Percentiles rank a stretch among this genome's conserved stretches.
Evolutionary conservation across 2,797 vertebrate genomes (phyloP).

Genomic region (Syncerus caffer): DNA sequence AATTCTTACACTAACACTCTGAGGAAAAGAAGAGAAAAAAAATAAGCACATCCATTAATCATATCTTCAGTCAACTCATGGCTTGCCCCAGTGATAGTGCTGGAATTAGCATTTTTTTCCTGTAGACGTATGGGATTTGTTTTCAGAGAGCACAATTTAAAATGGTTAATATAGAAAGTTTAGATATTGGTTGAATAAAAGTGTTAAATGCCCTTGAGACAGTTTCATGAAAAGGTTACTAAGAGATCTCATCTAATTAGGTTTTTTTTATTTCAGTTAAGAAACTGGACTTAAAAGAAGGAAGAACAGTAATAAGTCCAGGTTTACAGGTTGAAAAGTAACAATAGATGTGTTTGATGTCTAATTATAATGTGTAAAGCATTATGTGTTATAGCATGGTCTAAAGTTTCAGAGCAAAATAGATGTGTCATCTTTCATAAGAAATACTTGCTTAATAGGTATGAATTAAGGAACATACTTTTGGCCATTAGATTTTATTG

Average conservation of each 20-base stretch:
- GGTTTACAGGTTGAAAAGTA: neutral
- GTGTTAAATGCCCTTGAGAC: neutral
- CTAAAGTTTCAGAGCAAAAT: neutral
- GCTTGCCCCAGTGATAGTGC: neutral
- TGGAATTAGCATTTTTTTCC: neutral
- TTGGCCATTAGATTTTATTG: neutral
- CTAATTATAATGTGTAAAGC: neutral
- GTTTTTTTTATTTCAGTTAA: neutral
- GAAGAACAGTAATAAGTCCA: neutral
- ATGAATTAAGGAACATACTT: neutral
- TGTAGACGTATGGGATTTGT: neutral
- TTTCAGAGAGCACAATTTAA: neutral
- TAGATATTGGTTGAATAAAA: neutral
- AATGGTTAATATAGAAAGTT: neutral
- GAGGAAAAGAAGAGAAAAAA: neutral
- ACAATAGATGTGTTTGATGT: neutral
- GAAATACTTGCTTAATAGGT: neutral
- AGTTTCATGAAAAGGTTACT: neutral
- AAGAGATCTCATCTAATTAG: neutral
- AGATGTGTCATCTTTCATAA: neutral
- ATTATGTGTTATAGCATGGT: neutral
- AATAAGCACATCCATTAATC: neutral
- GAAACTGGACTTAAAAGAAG: neutral
- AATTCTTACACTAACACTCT: neutral
- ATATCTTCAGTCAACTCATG: neutral